phyloP scores from a whole-genome alignment of 1,140 invertebrate species.

The Bacillus rossius region DNA sequence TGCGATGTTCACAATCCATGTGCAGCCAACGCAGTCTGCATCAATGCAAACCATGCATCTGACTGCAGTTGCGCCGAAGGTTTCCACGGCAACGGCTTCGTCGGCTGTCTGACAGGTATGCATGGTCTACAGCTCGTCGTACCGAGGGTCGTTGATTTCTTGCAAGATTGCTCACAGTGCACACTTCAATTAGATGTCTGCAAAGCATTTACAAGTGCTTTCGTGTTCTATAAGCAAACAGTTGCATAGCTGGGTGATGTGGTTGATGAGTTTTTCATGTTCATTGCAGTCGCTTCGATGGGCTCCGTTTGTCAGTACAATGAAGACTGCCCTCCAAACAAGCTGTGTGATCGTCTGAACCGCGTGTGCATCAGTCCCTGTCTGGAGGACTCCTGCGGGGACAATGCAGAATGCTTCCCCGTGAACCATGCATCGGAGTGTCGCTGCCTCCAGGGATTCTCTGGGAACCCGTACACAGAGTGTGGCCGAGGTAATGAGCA shows the following conservation, averaged over 20 bases:
- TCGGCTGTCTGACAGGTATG: constrained; percentile 69
- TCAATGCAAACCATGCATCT: constrained; percentile 80
- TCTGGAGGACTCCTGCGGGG: constrained; percentile 71
- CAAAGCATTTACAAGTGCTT: too few species aligned
- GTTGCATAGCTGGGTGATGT: too few species aligned
- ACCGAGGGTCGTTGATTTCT: too few species aligned
- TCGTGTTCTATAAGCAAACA: too few species aligned
- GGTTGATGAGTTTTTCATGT: constrained; percentile 4
- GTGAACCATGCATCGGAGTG: constrained; percentile 73
- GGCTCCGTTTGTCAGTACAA: constrained; percentile 80
- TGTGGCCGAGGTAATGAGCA: constrained; percentile 55
- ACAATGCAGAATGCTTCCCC: constrained; percentile 74
- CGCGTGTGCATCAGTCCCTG: constrained; percentile 80
- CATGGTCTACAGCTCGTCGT: constrained; percentile 4
- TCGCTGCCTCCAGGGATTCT: constrained; percentile 65
- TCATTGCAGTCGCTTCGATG: constrained; percentile 52
- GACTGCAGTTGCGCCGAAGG: constrained; percentile 81
- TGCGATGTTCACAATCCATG: constrained; percentile 78
- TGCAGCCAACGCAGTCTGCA: constrained; percentile 75
- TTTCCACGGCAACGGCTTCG: constrained; percentile 79
- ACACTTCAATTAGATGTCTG: too few species aligned
- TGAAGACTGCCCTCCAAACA: constrained; percentile 77
- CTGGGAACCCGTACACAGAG: constrained; percentile 71
- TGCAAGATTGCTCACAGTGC: too few species aligned
- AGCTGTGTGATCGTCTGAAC: constrained; percentile 75